Conservation (phyloP, 2,113 vertebrate species). For the Saguinus midas region DNA sequence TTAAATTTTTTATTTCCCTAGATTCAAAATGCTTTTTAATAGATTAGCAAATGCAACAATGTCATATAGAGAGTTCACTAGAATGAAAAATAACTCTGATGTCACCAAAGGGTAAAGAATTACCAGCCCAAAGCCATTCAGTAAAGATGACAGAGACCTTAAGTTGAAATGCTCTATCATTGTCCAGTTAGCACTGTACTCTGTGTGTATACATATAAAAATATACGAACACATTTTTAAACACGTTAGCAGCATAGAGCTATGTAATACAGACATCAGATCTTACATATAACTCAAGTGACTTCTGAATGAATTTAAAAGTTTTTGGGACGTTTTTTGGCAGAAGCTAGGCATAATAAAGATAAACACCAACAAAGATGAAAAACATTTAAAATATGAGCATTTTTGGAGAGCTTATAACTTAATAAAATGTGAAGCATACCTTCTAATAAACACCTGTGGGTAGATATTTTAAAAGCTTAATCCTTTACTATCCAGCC, state of each 20-base stretch:
- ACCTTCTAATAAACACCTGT: not conserved
- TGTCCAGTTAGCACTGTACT: not conserved
- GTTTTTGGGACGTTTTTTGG: not conserved
- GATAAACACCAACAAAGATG: not conserved
- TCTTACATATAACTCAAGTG: not conserved
- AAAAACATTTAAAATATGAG: conserved; percentile 15
- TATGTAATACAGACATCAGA: not conserved
- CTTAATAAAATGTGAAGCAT: not conserved
- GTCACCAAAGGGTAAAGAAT: conserved; percentile 27
- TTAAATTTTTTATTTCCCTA: not conserved
- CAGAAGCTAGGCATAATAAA: conserved; percentile 12
- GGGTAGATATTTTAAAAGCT: not conserved
- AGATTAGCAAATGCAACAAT: conserved; percentile 11
- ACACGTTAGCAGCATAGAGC: not conserved
- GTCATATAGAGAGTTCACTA: not conserved
- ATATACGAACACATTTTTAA: not conserved
- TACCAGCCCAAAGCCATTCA: not conserved
- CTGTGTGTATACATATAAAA: not conserved
- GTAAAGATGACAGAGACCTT: not conserved
- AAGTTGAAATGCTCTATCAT: not conserved
- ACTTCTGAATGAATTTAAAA: not conserved
- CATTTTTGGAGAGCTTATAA: not conserved
- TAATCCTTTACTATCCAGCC: not conserved
- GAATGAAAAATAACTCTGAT: not conserved
- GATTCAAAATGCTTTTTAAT: not conserved